These are phyloP conservation scores for Drosophila nigromelanica DNA, from an alignment of 1,140 invertebrate genomes.

Conservation along the genomic window DNA sequence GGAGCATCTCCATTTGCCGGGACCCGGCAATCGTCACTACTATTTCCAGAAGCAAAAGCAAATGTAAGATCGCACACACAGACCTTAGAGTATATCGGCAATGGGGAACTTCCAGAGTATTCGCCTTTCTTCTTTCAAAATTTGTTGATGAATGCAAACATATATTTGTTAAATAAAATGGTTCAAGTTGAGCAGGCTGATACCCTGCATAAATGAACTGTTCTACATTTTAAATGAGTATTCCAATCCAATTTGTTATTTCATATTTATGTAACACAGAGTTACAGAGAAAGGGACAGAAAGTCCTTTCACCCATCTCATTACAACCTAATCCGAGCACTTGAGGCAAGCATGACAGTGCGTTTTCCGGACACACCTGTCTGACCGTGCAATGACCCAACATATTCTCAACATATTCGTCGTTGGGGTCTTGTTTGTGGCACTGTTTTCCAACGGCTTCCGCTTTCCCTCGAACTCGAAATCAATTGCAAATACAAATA, in stretches of 20 bases:
- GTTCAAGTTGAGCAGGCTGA: no score
- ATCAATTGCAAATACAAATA: constrained; percentile 58
- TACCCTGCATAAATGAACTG: no score
- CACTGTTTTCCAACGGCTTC: constrained; percentile 41
- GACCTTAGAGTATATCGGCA: no score
- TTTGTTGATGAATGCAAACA: neutral
- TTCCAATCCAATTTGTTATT: neutral
- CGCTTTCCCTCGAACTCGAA: constrained; percentile 49
- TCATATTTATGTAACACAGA: neutral
- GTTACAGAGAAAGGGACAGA: neutral
- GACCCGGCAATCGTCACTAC: constrained; percentile 63
- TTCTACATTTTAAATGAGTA: neutral
- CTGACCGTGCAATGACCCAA: constrained; percentile 25
- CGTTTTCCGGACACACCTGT: constrained; percentile 27
- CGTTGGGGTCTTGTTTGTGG: constrained; percentile 2
- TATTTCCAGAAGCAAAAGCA: constrained; percentile 48
- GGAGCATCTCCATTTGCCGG: constrained; percentile 47
- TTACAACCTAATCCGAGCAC: constrained; percentile 8
- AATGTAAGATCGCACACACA: no score
- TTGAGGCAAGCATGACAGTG: constrained; percentile 6
- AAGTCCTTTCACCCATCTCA: neutral
- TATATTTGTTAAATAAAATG: neutral
- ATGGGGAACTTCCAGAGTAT: no score
- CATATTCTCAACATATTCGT: constrained; percentile 35
- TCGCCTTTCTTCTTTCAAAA: neutral